Evolutionary conservation across 2,113 vertebrate species (phyloP).

Genomic region (Marmota flaviventris): DNA sequence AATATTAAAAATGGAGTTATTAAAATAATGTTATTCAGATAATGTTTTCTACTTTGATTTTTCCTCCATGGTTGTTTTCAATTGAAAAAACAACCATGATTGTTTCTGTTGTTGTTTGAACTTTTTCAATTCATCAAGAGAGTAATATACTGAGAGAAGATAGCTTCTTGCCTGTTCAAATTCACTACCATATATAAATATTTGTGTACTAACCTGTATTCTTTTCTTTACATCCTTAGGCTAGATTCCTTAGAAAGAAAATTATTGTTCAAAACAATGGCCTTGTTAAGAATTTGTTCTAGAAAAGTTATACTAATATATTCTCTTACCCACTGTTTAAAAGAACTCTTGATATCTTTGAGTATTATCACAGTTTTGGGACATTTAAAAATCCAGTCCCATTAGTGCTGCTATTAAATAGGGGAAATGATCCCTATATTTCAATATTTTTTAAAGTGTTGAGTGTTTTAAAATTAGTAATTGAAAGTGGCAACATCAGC

Average conservation of each 20-base stretch:
- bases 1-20: neutral
- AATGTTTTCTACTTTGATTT: slow-evolving; percentile 22
- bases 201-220: neutral
- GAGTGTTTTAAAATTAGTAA: neutral
- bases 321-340: neutral
- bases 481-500: neutral
- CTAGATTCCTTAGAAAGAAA: slow-evolving; percentile 28
- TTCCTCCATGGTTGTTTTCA: slow-evolving; percentile 3
- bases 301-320: slow-evolving; percentile 12
- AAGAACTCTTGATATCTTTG: slow-evolving; percentile 26
- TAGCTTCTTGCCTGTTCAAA: neutral
- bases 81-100: no score
- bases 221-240: slow-evolving; percentile 24
- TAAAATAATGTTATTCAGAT: neutral
- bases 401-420: neutral
- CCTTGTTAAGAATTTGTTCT: slow-evolving; percentile 46
- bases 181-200: neutral
- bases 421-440: neutral
- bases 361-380: neutral
- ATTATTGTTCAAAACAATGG: slow-evolving; percentile 35
- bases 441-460: neutral
- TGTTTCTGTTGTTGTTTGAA: neutral
- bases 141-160: neutral
- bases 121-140: neutral
- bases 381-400: neutral